Conservation (phyloP, 2,888 invertebrate genomes). For the Acrobasis suavella region DNA sequence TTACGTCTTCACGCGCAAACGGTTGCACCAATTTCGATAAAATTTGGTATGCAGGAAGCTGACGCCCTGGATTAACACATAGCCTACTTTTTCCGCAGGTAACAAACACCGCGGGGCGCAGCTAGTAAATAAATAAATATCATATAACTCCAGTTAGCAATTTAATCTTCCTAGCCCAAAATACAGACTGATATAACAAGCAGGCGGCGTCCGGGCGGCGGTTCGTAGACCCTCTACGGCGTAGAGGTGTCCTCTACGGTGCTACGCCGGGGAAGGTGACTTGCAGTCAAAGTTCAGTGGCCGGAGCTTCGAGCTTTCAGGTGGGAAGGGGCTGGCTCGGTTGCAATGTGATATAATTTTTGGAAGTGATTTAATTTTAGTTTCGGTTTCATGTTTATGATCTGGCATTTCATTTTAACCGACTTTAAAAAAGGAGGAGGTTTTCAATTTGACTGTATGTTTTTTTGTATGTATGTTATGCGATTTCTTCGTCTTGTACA, state of each 20-base stretch:
- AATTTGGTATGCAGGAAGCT: too few species aligned
- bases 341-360: conserved; percentile 18
- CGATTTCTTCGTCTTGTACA: too few species aligned
- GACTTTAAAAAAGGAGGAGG: too few species aligned
- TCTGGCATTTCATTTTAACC: background rate
- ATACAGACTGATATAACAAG: background rate
- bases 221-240: conserved; percentile 37
- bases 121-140: too few species aligned
- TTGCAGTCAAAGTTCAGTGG: conserved; percentile 10
- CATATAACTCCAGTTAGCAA: too few species aligned
- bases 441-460: too few species aligned
- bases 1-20: too few species aligned
- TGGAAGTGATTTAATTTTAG: conserved; percentile 7
- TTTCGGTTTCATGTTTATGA: background rate
- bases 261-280: conserved; percentile 22
- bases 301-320: conserved; percentile 8
- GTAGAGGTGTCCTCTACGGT: conserved; percentile 43
- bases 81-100: too few species aligned
- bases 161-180: background rate
- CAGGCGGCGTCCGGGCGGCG: conserved; percentile 29
- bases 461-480: too few species aligned
- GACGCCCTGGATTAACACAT: too few species aligned
- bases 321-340: conserved; percentile 4
- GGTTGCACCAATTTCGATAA: too few species aligned
- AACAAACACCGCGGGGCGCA: too few species aligned